phyloP scores from a whole-genome alignment of 1,140 invertebrate genomes.

The Listronotus oregonensis region DNA sequence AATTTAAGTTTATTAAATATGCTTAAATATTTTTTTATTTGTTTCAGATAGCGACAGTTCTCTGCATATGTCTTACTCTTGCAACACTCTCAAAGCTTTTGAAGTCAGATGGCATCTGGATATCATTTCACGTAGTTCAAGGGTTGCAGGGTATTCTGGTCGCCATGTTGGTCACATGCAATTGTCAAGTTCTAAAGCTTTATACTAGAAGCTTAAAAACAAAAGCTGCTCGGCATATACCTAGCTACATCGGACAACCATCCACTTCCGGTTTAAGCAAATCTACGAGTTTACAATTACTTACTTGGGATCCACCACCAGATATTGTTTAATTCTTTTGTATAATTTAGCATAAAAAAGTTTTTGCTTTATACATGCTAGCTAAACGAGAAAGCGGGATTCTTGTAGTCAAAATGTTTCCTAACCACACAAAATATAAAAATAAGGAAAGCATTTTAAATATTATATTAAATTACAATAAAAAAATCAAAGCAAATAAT shows the following conservation, averaged over 20 bases:
- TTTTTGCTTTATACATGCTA: no score
- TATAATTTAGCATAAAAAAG: no score
- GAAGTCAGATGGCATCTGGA: slow-evolving; percentile 54
- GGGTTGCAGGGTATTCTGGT: slow-evolving; percentile 65
- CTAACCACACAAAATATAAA: no score
- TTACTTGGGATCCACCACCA: slow-evolving; percentile 53
- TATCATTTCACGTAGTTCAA: slow-evolving; percentile 58
- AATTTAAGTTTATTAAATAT: no score
- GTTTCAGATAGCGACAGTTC: slow-evolving; percentile 51
- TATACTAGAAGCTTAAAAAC: slow-evolving; percentile 51
- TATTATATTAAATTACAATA: no score
- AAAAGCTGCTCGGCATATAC: slow-evolving; percentile 37
- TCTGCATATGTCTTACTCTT: slow-evolving; percentile 47
- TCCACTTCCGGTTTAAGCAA: slow-evolving; percentile 40
- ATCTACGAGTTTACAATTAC: slow-evolving; percentile 53
- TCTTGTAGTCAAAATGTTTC: no score
- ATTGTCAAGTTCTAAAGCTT: slow-evolving; percentile 61
- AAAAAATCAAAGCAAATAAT: no score
- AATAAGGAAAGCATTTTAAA: no score
- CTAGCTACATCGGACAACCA: slow-evolving; percentile 37
- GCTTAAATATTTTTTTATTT: slow-evolving; percentile 26
- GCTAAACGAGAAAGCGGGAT: no score
- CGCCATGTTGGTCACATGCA: slow-evolving; percentile 68
- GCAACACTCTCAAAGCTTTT: slow-evolving; percentile 46
- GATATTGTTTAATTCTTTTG: slow-evolving; percentile 46